A percentile compares a stretch with the other conserved stretches of the same genome.
phyloP scores from a whole-genome alignment of 2,888 invertebrate genomes.

The Callyntrura sp. region DNA sequence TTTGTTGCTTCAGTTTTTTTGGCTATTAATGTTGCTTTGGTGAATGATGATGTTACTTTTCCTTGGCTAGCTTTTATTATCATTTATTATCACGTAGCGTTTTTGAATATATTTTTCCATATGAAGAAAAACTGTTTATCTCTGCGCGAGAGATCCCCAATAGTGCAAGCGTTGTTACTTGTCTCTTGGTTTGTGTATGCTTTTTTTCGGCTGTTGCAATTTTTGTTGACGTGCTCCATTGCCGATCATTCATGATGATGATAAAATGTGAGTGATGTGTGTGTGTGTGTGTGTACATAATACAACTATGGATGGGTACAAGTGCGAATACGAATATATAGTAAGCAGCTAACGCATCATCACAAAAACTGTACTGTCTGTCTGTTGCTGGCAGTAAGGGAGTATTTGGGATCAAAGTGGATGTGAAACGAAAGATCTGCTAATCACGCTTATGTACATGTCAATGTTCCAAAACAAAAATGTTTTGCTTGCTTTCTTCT shows the following conservation, averaged over 20 bases:
- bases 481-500: background rate
- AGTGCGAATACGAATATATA: no score
- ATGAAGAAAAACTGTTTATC: no score
- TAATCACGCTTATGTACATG: conserved; percentile 22
- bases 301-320: background rate
- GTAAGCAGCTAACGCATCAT: background rate
- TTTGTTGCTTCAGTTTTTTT: background rate
- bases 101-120: no score
- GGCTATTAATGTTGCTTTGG: no score
- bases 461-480: conserved; percentile 32
- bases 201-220: no score
- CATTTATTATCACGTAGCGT: no score
- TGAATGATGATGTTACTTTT: background rate
- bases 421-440: conserved; percentile 40
- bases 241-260: no score
- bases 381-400: background rate
- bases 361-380: no score
- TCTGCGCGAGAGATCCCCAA: no score
- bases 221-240: no score
- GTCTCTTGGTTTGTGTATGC: no score
- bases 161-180: no score
- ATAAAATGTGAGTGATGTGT: background rate
- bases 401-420: conserved; percentile 21
- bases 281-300: background rate
- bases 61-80: background rate